Evolutionary conservation across 2,797 vertebrate species (phyloP), one percentile per base, ranked within the genome.

Genomic region (Hozukius guyotensis): DNA sequence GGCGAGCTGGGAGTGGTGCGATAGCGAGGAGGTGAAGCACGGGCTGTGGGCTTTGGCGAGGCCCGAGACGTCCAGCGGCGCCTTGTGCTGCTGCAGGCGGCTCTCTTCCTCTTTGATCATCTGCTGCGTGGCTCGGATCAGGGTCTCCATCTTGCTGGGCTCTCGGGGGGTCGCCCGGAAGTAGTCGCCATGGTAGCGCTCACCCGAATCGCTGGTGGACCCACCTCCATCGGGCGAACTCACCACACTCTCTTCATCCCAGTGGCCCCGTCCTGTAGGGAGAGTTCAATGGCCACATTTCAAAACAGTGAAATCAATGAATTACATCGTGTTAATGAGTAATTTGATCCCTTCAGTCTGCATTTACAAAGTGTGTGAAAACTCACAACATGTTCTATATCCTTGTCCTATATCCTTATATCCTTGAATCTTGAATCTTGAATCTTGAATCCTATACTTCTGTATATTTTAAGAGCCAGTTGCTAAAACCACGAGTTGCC

Each of bases 41-140:
- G 97, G 92, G 38, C 97, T 84, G 10, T 98, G 97, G 62, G 96
- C 96, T 91, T 97, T 98, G 63, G 87, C 60, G n/a, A 96, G 95
- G 71, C 97, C 96, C 0, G 97, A 96, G 56, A 97, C 93, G 20
- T 98, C 97, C 69, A 97, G 92, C 18, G 96, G 95, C 0, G 88
- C 86, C 92, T 97, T 98, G 89, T 96, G 94, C 53, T 97, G 93
- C 85, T 98, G 98, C 70, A 98, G 88, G 38, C 97, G 96, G 87
- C 87, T 98, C 94, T 99, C 98, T 84, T 99, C 98, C 87, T 98
- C 98, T 94, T 99, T 99, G 94, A 99, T 99, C 97, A 98, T 98
- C 92, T 99, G 97, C 91, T 98, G 98, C 1, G 97, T 99, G 55
- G 97, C 98, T 78, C 97, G 96, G 80, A 98, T 99, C 56, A 99